Evolutionary conservation across 2,113 vertebrate genomes (phyloP), one percentile per base, ranked within the genome.

Genomic region (Oreochromis niloticus): DNA sequence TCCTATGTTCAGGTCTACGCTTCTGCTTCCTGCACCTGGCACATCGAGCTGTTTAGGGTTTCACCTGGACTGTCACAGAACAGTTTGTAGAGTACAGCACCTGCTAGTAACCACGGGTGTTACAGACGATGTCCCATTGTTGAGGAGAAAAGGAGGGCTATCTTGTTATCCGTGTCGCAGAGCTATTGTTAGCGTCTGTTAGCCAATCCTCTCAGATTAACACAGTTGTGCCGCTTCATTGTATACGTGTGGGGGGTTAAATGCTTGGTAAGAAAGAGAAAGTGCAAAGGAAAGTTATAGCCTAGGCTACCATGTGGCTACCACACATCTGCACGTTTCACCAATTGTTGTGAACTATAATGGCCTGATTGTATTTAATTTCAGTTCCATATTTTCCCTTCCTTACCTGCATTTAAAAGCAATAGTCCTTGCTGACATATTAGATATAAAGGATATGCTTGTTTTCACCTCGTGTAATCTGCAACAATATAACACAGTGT

Each of bases 171-270:
- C 41, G 54, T 88, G 56, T 87, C 39, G 17, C 81, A 75, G 59
- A 54, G 43, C 66, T 52, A 48, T 79, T 86, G 81, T 85, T 59
- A 71, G 71, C 66, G 80, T 86, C 59, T 82, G 50, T 78, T 50
- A 90, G 84, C 55, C 83, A 84, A 88, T 63, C 82, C 84, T 61
- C n/a, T 63, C 79, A 85, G 86, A 85, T 91, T 84, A 88, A 63
- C 48, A 17, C 27, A 36, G 73, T 80, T 4, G 3, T 83, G 59
- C 59, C 3, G 14, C 30, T 10, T 80, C 81, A 75, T 55, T 79
- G 78, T 86, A 59, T 66, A 10, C 17, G 7, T 56, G 46, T 73
- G 48, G 32, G 32, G 52, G 54, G 48, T 43, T 82, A n/a, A n/a
- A 71, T 80, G 63, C 39, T 83, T 57, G 8, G 73, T 71, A 11